Evolutionary conservation across 2,113 vertebrate species (phyloP).

Genomic region (Boulengeromyrus knoepffleri): DNA sequence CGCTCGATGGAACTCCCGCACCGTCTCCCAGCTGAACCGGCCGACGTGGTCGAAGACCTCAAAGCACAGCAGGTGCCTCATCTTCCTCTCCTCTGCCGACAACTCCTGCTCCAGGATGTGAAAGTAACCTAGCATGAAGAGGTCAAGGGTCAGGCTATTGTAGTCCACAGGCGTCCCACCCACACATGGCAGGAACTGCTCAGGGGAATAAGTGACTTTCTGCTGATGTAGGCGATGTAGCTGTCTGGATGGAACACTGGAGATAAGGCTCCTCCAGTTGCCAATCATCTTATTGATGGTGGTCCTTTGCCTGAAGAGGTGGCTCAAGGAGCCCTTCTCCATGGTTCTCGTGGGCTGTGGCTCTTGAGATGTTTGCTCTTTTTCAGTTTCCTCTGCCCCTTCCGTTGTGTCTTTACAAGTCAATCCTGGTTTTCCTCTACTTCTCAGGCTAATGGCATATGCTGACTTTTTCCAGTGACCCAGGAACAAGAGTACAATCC

Average conservation of each 20-base stretch:
- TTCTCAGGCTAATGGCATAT: slow-evolving; percentile 56
- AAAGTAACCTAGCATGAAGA: slow-evolving; percentile 97
- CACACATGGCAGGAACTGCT: slow-evolving; percentile 78
- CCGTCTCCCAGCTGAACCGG: slow-evolving; percentile 74
- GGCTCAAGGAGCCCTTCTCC: slow-evolving; percentile 55
- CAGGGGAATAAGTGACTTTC: slow-evolving; percentile 72
- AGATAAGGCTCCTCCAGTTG: slow-evolving; percentile 72
- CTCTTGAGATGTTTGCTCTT: slow-evolving; percentile 12
- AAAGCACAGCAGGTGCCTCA: slow-evolving; percentile 88
- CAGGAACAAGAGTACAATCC: slow-evolving; percentile 82
- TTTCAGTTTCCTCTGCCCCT: background rate
- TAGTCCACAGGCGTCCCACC: slow-evolving; percentile 66
- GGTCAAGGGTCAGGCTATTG: slow-evolving; percentile 75
- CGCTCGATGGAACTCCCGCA: slow-evolving; percentile 79
- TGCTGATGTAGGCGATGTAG: slow-evolving; percentile 61
- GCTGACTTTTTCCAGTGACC: slow-evolving; percentile 87
- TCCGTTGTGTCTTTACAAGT: background rate
- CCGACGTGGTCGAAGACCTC: slow-evolving; percentile 92
- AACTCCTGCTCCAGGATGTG: slow-evolving; percentile 88
- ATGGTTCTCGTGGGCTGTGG: slow-evolving; percentile 44
- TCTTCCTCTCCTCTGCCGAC: slow-evolving; percentile 75
- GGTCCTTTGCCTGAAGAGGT: slow-evolving; percentile 72
- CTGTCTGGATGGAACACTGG: slow-evolving; percentile 63
- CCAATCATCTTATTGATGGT: slow-evolving; percentile 73
- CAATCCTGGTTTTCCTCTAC: slow-evolving; percentile 47